Conservation (phyloP, 2,113 vertebrate species). For the Ia io region DNA sequence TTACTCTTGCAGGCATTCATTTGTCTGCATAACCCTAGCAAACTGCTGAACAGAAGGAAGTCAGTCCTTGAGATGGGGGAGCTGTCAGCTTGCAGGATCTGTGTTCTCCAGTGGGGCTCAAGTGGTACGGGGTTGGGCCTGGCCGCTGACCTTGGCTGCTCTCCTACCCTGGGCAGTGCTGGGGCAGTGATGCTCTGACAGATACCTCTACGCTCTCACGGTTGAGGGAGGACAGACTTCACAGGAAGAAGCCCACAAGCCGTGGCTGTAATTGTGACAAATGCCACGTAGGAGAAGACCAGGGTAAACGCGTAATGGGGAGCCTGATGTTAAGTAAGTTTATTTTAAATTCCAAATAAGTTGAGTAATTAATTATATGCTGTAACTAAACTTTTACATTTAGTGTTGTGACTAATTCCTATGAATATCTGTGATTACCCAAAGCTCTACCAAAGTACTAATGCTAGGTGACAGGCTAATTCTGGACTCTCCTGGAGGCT, state of each 20-base stretch:
- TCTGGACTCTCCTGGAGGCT: not conserved
- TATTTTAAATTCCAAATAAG: slow-evolving; percentile 3
- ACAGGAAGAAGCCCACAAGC: not conserved
- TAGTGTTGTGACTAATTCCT: not conserved
- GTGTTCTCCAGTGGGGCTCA: not conserved
- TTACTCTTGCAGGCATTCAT: not conserved
- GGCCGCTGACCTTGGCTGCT: not conserved
- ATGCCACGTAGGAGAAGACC: not conserved
- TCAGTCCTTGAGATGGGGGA: not conserved
- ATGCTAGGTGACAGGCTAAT: not conserved
- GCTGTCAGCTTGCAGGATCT: not conserved
- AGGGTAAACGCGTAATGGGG: not conserved
- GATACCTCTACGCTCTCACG: not conserved
- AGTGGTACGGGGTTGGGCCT: too few relatives aligned
- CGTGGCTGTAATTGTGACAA: not conserved
- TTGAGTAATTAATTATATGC: not conserved
- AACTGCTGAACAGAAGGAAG: not conserved
- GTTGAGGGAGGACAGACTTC: not conserved
- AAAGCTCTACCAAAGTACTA: not conserved
- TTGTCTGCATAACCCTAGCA: not conserved
- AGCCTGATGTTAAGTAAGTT: not conserved
- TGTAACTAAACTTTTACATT: not conserved
- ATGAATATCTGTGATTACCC: not conserved
- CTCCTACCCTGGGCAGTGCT: accelerated
- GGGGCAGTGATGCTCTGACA: too few relatives aligned